Evolutionary conservation across 2,797 vertebrate genomes (phyloP).

Genomic region (Sarcoramphus papa): DNA sequence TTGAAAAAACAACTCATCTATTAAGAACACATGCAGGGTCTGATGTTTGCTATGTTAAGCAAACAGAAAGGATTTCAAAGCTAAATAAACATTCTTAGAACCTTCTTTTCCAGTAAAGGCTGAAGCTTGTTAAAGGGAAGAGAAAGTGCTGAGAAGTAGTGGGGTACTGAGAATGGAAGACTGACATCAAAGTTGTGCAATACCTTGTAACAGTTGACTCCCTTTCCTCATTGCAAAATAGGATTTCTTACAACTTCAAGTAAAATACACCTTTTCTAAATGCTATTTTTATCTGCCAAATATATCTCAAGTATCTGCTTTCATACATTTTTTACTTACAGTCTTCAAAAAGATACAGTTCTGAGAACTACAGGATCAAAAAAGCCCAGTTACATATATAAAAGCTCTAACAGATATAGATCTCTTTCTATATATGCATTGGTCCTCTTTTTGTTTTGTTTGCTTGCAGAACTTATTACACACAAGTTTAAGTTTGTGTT

Average conservation of each 20-base stretch:
- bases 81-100: background rate
- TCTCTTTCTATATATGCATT: background rate
- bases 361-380: background rate
- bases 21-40: background rate
- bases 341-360: background rate
- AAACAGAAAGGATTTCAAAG: background rate
- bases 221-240: background rate
- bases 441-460: background rate
- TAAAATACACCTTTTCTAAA: background rate
- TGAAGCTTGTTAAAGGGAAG: background rate
- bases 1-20: background rate
- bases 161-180: background rate
- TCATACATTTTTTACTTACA: background rate
- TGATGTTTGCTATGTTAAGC: background rate
- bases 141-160: background rate
- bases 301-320: background rate
- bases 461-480: background rate
- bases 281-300: slow-evolving; percentile 12
- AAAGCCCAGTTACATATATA: background rate
- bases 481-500: background rate
- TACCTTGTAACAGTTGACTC: background rate
- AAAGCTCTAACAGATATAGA: background rate
- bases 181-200: background rate
- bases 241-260: background rate
- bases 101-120: background rate